A percentile compares a stretch with the other conserved stretches of the same genome.
Conservation (phyloP, 2,888 invertebrate genomes). For the Amblyjoppa fuscipennis region DNA sequence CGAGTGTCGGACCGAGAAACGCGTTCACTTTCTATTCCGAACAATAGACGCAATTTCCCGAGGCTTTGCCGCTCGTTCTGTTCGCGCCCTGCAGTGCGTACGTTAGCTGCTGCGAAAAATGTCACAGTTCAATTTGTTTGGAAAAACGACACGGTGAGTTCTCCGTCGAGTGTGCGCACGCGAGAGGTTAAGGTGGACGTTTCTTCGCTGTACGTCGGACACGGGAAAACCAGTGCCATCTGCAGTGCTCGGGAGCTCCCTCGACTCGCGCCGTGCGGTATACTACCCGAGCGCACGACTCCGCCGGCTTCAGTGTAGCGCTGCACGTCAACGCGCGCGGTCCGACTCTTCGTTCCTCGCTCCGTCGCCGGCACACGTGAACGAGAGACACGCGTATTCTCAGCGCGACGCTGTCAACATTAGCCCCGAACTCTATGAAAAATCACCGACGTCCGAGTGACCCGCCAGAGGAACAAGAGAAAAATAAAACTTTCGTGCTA, state of each 20-base stretch:
- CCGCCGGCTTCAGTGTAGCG: constrained; percentile 78
- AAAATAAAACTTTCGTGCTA: neutral
- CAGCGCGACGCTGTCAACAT: neutral
- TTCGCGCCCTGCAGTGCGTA: neutral
- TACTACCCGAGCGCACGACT: constrained; percentile 65
- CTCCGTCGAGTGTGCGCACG: constrained; percentile 6
- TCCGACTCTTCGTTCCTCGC: constrained; percentile 45
- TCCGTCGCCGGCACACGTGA: constrained; percentile 34
- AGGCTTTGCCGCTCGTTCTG: constrained; percentile 5
- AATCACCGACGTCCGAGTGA: neutral
- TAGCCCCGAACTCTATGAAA: neutral
- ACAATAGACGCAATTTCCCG: constrained; percentile 47
- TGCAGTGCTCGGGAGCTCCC: constrained; percentile 55
- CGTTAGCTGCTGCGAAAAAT: constrained; percentile 48
- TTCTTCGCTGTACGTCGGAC: constrained; percentile 34
- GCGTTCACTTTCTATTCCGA: constrained; percentile 18
- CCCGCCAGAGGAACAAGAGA: neutral
- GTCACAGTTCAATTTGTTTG: constrained; percentile 62
- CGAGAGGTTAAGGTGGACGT: neutral
- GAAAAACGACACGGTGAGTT: constrained; percentile 5
- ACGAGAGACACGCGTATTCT: neutral
- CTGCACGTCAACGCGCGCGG: constrained; percentile 76
- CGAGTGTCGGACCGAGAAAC: neutral
- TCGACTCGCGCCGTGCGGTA: constrained; percentile 74
- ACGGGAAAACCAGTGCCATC: constrained; percentile 61